Evolutionary conservation across 2,797 vertebrate genomes (phyloP), one percentile per base, ranked within the genome.

Genomic region (Cetoscarus ocellatus): DNA sequence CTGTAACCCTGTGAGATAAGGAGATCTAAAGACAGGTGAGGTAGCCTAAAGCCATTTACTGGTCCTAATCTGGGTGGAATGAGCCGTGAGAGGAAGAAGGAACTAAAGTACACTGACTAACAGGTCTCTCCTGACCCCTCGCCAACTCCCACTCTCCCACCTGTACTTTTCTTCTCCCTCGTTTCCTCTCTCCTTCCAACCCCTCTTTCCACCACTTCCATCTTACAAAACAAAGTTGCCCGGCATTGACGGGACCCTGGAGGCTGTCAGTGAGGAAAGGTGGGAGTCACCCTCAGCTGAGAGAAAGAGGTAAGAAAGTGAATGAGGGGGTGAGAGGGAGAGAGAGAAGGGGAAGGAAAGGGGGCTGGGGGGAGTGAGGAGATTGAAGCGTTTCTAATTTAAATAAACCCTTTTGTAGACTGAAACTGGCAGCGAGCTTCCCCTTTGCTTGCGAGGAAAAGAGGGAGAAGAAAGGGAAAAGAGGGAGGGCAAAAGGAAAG

Each of bases 331-430:
- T 63, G 58, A 58, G 77, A 67, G 59, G 56, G 59, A 39, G 70
- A 67, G 58, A 58, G 77, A 62, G 58, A 58, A 55, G 42, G 65
- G 34, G 73, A 51, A 38, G 58, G 63, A 56, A 39, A 53, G 59
- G 51, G 39, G n/a, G 7, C 7, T 18, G 13, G 50, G 64, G 80
- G 54, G 77, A 73, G 75, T 80, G 90, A 77, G 89, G 89, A 92
- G 91, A 92, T 79, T 94, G 91, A 90, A 94, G 92, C 90, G 83
- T 93, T 94, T 93, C 92, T 94, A 94, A 95, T 94, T 94, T 95
- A 94, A 95, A 95, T 95, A 95, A 94, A 94, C 90, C 93, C 91
- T 93, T 92, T 77, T 90, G 93, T 90, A 95, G 93, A 95, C 89
- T 94, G 87, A 94, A 94, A 94, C 93, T 95, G 94, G 94, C 94